Conservation (phyloP, 2,113 vertebrate species). For the Passer domesticus region DNA sequence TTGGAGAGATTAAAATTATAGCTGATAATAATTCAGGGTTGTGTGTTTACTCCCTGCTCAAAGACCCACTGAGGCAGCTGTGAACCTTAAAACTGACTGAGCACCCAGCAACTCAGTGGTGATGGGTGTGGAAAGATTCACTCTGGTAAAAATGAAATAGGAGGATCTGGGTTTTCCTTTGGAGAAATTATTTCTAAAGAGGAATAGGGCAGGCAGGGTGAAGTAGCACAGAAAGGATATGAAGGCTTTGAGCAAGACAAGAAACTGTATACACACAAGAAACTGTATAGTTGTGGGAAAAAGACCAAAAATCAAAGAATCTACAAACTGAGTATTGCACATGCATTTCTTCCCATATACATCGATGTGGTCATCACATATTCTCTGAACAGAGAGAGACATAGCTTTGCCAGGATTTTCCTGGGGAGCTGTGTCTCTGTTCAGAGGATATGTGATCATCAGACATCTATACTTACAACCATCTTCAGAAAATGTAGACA, state of each 20-base stretch:
- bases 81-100: not conserved
- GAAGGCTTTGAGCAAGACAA: not conserved
- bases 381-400: no score
- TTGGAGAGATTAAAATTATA: not conserved
- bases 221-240: not conserved
- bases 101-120: not conserved
- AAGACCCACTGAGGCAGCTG: not conserved
- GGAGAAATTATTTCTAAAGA: not conserved
- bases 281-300: rapidly evolving
- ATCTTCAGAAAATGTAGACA: not conserved
- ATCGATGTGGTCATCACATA: no score
- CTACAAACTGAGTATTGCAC: not conserved
- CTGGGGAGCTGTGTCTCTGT: no score
- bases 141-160: not conserved
- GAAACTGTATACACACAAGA: not conserved
- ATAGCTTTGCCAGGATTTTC: no score
- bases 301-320: not conserved
- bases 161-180: not conserved
- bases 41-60: not conserved
- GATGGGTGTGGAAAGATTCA: not conserved
- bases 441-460: no score
- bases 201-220: not conserved
- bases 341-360: not conserved
- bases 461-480: not conserved
- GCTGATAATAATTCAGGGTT: not conserved